These are phyloP conservation scores for Euclidia mi DNA, from an alignment of 2,888 invertebrate species.

Conservation along the genomic window DNA sequence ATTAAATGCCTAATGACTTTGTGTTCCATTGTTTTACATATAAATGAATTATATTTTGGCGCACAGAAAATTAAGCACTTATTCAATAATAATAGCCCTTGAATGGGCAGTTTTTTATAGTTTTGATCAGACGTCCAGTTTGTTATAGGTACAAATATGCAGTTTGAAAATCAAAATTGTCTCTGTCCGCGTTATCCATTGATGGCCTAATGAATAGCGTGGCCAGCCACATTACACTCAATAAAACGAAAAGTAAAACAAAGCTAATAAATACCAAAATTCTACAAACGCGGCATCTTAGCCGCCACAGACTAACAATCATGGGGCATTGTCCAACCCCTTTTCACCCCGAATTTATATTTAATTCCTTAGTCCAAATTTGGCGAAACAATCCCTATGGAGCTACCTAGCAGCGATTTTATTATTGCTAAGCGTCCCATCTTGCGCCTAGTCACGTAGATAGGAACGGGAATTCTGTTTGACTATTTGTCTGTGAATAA, in stretches of 20 bases:
- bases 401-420: conserved; percentile 76
- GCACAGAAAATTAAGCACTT: too few relatives aligned
- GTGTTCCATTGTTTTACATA: too few relatives aligned
- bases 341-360: conserved; percentile 87
- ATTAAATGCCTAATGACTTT: too few relatives aligned
- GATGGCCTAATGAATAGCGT: too few relatives aligned
- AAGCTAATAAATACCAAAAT: not conserved
- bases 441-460: conserved; percentile 31
- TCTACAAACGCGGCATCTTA: conserved; percentile 61
- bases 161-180: too few relatives aligned
- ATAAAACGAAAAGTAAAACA: not conserved
- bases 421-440: conserved; percentile 68
- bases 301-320: conserved; percentile 77
- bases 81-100: too few relatives aligned
- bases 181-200: too few relatives aligned
- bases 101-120: too few relatives aligned
- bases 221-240: too few relatives aligned
- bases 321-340: conserved; percentile 77
- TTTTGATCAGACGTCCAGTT: too few relatives aligned
- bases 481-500: conserved; percentile 14
- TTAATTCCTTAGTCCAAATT: conserved; percentile 87
- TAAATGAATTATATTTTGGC: too few relatives aligned
- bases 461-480: conserved; percentile 29
- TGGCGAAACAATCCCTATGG: conserved; percentile 82
- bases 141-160: too few relatives aligned